These are phyloP conservation scores for Molorchus minor DNA, from an alignment of 2,888 invertebrate species.

Conservation along the genomic window DNA sequence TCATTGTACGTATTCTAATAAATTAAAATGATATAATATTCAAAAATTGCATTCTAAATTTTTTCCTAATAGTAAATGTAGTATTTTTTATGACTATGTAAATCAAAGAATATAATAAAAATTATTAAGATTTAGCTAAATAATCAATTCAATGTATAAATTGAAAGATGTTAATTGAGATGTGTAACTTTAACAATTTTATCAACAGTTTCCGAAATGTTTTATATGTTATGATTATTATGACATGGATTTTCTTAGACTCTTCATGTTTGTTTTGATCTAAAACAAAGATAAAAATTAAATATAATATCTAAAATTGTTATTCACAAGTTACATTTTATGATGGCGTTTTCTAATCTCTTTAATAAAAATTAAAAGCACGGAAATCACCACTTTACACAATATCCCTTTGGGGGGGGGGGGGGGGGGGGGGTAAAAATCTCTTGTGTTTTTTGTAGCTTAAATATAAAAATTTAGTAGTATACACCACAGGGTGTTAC, in stretches of 20 bases:
- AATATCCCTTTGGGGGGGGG: too few relatives aligned
- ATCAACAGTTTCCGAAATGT: constrained; percentile 9
- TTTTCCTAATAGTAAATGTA: constrained; percentile 57
- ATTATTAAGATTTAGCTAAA: constrained; percentile 49
- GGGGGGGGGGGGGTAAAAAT: too few relatives aligned
- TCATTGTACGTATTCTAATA: constrained; percentile 38
- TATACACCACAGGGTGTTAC: too few relatives aligned
- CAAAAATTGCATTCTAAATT: constrained; percentile 57
- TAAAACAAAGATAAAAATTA: constrained; percentile 48
- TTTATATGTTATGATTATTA: constrained; percentile 37
- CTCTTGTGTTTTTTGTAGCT: too few relatives aligned
- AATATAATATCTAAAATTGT: constrained; percentile 51
- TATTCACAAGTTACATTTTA: too few relatives aligned
- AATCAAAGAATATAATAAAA: constrained; percentile 45
- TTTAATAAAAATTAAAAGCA: too few relatives aligned
- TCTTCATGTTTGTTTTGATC: constrained; percentile 37
- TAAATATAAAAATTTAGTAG: too few relatives aligned
- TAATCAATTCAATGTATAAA: constrained; percentile 31
- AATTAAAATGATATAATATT: constrained; percentile 35
- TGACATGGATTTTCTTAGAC: constrained; percentile 39
- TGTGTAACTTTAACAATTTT: too few relatives aligned
- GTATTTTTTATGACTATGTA: constrained; percentile 52
- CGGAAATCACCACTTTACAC: too few relatives aligned
- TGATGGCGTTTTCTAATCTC: too few relatives aligned
- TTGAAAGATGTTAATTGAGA: too few relatives aligned